A percentile compares a stretch with the other conserved stretches of the same genome.
Conservation (phyloP, 30 jellyfish, hydroid and myxozoan species). For the Sanderia malayensis region DNA sequence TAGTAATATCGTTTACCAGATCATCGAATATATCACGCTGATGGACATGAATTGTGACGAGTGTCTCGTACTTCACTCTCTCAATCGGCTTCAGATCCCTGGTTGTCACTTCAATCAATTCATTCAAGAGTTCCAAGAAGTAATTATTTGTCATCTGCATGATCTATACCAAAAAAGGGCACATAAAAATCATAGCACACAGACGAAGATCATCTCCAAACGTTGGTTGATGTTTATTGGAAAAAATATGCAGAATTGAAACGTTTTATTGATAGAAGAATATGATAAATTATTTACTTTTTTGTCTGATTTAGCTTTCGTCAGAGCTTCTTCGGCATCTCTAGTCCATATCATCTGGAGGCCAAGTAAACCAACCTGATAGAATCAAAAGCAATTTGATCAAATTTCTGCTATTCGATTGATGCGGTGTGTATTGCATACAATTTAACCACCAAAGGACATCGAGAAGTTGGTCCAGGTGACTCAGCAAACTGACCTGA, state of each 20-base stretch:
- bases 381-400: too few relatives aligned
- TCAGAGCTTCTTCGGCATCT: constrained; percentile 77
- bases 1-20: constrained; percentile 43
- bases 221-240: too few relatives aligned
- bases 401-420: too few relatives aligned
- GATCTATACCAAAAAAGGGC: too few relatives aligned
- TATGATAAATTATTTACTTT: constrained; percentile 56
- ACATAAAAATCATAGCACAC: too few relatives aligned
- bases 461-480: not conserved
- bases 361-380: constrained; percentile 86
- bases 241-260: too few relatives aligned
- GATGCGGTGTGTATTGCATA: too few relatives aligned
- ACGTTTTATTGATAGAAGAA: too few relatives aligned
- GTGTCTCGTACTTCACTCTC: constrained; percentile 78
- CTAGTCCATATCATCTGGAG: constrained; percentile 92
- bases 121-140: constrained; percentile 71
- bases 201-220: too few relatives aligned
- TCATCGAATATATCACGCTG: constrained; percentile 90
- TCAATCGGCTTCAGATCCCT: constrained; percentile 71
- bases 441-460: too few relatives aligned
- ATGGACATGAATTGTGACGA: constrained; percentile 89
- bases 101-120: constrained; percentile 82
- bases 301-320: constrained; percentile 80
- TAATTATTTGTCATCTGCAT: constrained; percentile 72
- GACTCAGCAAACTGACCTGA: constrained; percentile 41